Percentiles rank a stretch among this genome's conserved stretches.
Evolutionary conservation across 2,888 invertebrate species (phyloP).

Genomic region (Eupithecia abbreviata): DNA sequence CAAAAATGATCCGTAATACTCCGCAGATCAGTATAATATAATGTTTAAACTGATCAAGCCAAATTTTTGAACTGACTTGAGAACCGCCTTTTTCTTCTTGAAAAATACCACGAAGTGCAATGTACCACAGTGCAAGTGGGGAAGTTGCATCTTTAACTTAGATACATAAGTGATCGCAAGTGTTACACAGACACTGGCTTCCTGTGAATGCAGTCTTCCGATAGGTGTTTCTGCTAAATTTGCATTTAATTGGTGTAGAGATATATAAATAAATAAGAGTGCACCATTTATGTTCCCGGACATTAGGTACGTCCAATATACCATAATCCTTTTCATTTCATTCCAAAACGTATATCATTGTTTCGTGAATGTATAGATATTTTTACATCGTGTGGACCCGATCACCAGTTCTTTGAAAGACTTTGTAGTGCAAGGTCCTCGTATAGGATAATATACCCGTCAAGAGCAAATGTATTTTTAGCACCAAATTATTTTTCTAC

Average conservation of each 20-base stretch:
- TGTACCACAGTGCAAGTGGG: slow-evolving; percentile 70
- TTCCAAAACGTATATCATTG: slow-evolving; percentile 66
- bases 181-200: slow-evolving; percentile 79
- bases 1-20: slow-evolving; percentile 66
- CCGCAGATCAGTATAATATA: slow-evolving; percentile 73
- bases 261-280: slow-evolving; percentile 48
- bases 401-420: slow-evolving; percentile 58
- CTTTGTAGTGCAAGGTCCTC: slow-evolving; percentile 61
- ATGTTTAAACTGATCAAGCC: slow-evolving; percentile 75
- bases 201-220: slow-evolving; percentile 83
- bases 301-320: slow-evolving; percentile 44
- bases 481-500: slow-evolving; percentile 79
- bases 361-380: slow-evolving; percentile 60
- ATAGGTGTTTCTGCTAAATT: slow-evolving; percentile 79
- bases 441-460: slow-evolving; percentile 63
- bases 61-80: slow-evolving; percentile 80
- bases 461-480: slow-evolving; percentile 69
- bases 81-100: slow-evolving; percentile 78
- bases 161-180: slow-evolving; percentile 76
- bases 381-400: slow-evolving; percentile 53
- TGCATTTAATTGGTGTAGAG: slow-evolving; percentile 77
- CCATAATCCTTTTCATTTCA: slow-evolving; percentile 53
- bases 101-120: slow-evolving; percentile 75
- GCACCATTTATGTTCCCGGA: slow-evolving; percentile 46
- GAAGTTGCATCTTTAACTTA: background rate